These are phyloP conservation scores for Sympetrum striolatum DNA, from an alignment of 2,888 invertebrate genomes.

Conservation along the genomic window DNA sequence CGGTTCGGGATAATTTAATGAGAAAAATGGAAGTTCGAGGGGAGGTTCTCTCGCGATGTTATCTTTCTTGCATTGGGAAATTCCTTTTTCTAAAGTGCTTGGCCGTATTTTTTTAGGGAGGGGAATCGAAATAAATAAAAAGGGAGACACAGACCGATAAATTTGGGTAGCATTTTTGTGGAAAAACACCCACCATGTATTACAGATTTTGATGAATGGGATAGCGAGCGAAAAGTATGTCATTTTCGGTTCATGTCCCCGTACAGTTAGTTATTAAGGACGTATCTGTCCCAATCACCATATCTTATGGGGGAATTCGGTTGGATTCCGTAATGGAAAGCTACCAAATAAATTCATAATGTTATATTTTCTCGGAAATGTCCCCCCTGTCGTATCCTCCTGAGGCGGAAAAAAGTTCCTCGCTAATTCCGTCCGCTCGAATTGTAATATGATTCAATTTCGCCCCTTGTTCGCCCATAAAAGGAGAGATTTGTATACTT, in stretches of 20 bases:
- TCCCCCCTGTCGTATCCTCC: neutral
- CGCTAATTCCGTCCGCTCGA: neutral
- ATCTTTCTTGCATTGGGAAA: neutral
- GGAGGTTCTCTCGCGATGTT: neutral
- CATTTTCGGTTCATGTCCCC: neutral
- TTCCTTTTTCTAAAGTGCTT: neutral
- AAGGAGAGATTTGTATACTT: neutral
- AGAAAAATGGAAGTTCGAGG: neutral
- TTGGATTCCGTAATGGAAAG: too few relatives aligned
- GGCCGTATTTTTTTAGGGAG: neutral
- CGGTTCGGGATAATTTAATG: slow-evolving; percentile 32
- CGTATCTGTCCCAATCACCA: too few relatives aligned
- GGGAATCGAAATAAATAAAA: neutral
- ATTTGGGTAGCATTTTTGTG: neutral
- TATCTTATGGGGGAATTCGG: too few relatives aligned
- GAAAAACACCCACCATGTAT: neutral
- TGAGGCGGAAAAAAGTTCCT: neutral
- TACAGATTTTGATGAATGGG: neutral
- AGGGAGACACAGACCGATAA: neutral
- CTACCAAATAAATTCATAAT: too few relatives aligned
- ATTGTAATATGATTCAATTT: neutral
- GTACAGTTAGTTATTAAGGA: too few relatives aligned
- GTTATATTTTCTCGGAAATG: neutral
- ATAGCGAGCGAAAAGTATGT: neutral
- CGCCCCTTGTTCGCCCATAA: neutral